These are phyloP conservation scores for Phalloptychus januarius DNA, from an alignment of 2,797 vertebrate genomes.

Conservation along the genomic window DNA sequence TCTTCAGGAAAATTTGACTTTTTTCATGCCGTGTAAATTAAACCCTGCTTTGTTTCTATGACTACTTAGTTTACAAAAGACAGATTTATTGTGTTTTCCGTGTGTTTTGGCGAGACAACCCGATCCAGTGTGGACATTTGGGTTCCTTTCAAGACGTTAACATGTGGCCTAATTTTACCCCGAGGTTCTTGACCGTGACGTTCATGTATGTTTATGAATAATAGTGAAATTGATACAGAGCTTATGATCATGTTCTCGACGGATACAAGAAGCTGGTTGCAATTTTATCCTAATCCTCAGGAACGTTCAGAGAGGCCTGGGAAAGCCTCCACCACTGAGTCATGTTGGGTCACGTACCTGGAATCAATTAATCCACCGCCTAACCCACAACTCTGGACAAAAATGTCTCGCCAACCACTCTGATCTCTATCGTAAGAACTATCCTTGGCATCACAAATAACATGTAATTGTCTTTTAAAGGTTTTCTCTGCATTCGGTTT, in stretches of 20 bases:
- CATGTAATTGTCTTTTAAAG: background rate
- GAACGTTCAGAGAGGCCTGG: conserved; percentile 57
- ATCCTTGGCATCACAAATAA: background rate
- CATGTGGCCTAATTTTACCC: conserved; percentile 8
- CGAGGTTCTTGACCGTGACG: conserved; percentile 32
- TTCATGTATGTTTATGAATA: conserved; percentile 16
- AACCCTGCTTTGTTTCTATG: conserved; percentile 42
- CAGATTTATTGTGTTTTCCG: conserved; percentile 16
- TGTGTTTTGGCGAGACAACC: conserved; percentile 13
- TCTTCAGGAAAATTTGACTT: background rate
- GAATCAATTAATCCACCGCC: conserved; percentile 40
- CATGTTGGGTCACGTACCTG: conserved; percentile 42
- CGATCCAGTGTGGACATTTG: conserved; percentile 27
- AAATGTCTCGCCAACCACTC: background rate
- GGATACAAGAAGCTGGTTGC: conserved; percentile 44
- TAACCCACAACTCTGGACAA: background rate
- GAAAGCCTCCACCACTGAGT: conserved; percentile 35
- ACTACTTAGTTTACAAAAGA: conserved; percentile 1
- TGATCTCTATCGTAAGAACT: background rate
- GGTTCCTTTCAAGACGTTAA: background rate
- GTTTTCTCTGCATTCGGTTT: background rate
- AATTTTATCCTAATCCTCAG: conserved; percentile 47
- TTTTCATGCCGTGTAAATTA: conserved; percentile 17
- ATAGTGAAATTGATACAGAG: conserved; percentile 28
- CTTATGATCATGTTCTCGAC: conserved; percentile 10